Conservation (phyloP, 2,797 vertebrate genomes). For the Danio choprae region DNA sequence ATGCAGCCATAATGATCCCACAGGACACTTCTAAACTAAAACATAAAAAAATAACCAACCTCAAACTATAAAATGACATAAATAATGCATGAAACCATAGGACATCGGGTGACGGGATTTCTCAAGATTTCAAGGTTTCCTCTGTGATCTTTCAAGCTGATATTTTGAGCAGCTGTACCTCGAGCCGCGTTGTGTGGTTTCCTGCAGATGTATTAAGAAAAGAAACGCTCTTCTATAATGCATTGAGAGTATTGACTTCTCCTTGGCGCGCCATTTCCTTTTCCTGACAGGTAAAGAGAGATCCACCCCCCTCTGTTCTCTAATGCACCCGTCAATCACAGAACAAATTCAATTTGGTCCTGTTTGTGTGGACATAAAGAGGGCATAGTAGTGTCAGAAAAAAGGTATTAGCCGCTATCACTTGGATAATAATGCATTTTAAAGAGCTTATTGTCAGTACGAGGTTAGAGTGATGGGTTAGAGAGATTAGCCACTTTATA, state of each 20-base stretch:
- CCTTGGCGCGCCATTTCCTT: slow-evolving; percentile 41
- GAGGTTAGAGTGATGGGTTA: slow-evolving; percentile 39
- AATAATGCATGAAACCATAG: not conserved
- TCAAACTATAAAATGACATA: not conserved
- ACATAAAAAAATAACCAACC: not conserved
- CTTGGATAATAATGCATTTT: slow-evolving; percentile 43
- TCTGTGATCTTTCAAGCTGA: slow-evolving; percentile 5
- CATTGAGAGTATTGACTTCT: slow-evolving; percentile 52
- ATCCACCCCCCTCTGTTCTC: slow-evolving; percentile 49
- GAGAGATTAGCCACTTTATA: slow-evolving; percentile 31
- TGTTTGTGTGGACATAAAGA: slow-evolving; percentile 61
- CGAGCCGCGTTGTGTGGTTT: slow-evolving; percentile 15
- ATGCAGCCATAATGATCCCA: not conserved
- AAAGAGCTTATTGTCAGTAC: slow-evolving; percentile 33
- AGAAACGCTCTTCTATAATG: slow-evolving; percentile 39
- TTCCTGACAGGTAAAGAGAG: slow-evolving; percentile 48
- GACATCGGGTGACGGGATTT: not conserved
- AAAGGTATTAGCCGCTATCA: slow-evolving; percentile 30
- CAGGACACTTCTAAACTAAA: not conserved
- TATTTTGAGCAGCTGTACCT: slow-evolving; percentile 15
- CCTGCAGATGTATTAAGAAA: slow-evolving; percentile 34
- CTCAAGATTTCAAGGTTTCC: not conserved
- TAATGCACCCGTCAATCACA: slow-evolving; percentile 74
- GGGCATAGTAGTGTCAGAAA: slow-evolving; percentile 9
- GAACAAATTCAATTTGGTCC: slow-evolving; percentile 71